Conservation (phyloP, 2,113 vertebrate species). For the Chionis minor region DNA sequence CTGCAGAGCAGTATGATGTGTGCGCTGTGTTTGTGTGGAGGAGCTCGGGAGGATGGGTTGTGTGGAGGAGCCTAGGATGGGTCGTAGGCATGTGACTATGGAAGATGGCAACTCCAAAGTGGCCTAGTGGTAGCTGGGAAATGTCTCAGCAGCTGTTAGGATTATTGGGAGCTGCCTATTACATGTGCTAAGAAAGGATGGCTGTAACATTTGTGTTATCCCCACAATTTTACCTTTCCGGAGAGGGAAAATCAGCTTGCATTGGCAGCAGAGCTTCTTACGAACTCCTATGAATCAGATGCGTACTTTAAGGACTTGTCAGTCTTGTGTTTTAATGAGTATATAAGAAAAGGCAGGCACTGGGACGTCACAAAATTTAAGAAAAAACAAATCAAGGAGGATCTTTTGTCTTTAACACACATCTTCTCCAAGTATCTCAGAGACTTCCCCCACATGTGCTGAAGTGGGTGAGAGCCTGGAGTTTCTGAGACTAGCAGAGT, state of each 20-base stretch:
- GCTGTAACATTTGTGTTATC: neutral
- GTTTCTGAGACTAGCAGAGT: conserved; percentile 59
- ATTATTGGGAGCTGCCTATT: neutral
- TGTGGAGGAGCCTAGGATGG: neutral
- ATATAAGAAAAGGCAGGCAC: neutral
- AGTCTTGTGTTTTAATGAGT: neutral
- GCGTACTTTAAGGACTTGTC: neutral
- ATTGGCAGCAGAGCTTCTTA: neutral
- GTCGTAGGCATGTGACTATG: neutral
- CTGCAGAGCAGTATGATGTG: neutral
- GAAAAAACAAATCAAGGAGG: neutral
- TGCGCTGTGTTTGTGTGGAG: rapidly evolving
- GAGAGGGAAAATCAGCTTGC: neutral
- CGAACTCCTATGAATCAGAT: neutral
- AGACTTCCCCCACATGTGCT: conserved; percentile 71
- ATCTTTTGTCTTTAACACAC: conserved; percentile 68
- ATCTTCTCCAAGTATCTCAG: conserved; percentile 77
- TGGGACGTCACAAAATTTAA: neutral
- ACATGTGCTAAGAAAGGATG: neutral
- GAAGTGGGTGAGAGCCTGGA: conserved; percentile 58
- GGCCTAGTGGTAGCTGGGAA: neutral
- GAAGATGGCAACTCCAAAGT: neutral
- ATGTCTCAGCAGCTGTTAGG: neutral
- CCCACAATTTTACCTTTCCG: neutral
- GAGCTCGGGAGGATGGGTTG: neutral